Base-by-base conservation (phyloP, 2,888 invertebrate species). In the Clusia tigrina region DNA sequence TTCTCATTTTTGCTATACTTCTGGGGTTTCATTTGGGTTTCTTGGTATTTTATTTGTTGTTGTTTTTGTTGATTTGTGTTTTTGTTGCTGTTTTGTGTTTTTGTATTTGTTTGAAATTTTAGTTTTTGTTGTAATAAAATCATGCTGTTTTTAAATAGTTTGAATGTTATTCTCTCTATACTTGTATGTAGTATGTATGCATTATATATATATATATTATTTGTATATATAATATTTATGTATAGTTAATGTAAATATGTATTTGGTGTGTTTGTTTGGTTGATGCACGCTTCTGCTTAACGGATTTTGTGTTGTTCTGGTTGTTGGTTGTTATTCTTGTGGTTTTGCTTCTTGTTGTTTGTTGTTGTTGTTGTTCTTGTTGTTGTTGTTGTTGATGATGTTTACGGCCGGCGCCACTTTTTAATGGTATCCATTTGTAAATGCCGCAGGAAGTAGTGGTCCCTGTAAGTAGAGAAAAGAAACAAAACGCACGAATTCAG, bases 381-480 rank as follows among this genome's bases (percentile, higher is more conserved):
- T 74, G 73, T 72, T 73, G 77, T 73, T 76, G 73, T 74, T 70
- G 69, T 66, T 71, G 70, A n/a, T n/a, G n/a, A n/a, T n/a, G n/a
- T n/a, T n/a, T n/a, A n/a, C 67, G 67, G 67, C 67, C 75, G 74
- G 73, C 76, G 78, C 74, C 78, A 78, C 78, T 73, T 74, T 69
- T 85, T 85, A 88, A 91, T 96, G 95, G 89, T 95, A 96, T 88
- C 96, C 96, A 89, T 96, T 96, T 89, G 96, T 96, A 88, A 96
- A 96, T 87, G 95, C 95, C 88, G 96, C 95, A 87, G 96, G 96
- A 90, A 96, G 96, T 89, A 96, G 89, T 85, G 95, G 94, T 85
- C 95, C 95, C 95, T 96, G 91, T 63, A 79, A 81, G 74, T 71
- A 73, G 71, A 74, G 68, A 73, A 62, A 32, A 68, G 62, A 71